Evolutionary conservation across 2,797 vertebrate genomes (phyloP).

Genomic region (Micrastur ruficollis): DNA sequence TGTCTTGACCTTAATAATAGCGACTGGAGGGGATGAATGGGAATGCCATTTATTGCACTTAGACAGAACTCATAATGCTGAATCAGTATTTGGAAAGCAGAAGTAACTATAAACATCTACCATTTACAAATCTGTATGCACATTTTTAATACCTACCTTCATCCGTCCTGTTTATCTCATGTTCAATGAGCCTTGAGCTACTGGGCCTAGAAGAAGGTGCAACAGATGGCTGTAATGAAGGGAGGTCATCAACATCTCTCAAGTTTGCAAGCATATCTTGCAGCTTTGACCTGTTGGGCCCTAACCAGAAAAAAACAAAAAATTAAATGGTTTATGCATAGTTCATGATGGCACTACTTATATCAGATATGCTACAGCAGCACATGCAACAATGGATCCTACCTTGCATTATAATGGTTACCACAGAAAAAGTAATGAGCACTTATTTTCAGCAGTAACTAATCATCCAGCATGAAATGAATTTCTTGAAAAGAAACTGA

Average conservation of each 20-base stretch:
- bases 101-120: not conserved
- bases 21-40: not conserved
- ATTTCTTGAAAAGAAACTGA: constrained; percentile 60
- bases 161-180: constrained; percentile 89
- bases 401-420: constrained; percentile 13
- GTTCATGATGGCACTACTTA: not conserved
- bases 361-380: constrained; percentile 3
- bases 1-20: not conserved
- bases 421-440: constrained; percentile 53
- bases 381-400: constrained; percentile 60
- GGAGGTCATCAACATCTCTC: constrained; percentile 93
- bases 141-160: constrained; percentile 82
- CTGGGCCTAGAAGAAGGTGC: constrained; percentile 86
- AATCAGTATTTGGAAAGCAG: not conserved
- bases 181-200: constrained; percentile 87
- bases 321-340: constrained; percentile 44
- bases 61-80: not conserved
- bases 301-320: constrained; percentile 73
- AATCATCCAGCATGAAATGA: constrained; percentile 66
- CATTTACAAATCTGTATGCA: not conserved
- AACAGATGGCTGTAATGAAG: constrained; percentile 92
- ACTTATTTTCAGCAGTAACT: constrained; percentile 47
- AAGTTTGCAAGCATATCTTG: constrained; percentile 99
- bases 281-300: constrained; percentile 97
- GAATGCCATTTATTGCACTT: not conserved